Evolutionary conservation across 2,113 vertebrate species (phyloP).

Genomic region (Danio rerio): GRCz12tu NC_133191.1:10923001-10923500

Average conservation of each 20-base stretch:
- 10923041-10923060: neutral
- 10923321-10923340: constrained; percentile 24
- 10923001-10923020: neutral
- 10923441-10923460: constrained; percentile 8
- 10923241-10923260: constrained; percentile 9
- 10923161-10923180: constrained; percentile 1
- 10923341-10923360: neutral
- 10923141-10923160: constrained; percentile 1
- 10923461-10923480: constrained; percentile 35
- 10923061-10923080: neutral
- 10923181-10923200: constrained; percentile 5
- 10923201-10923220: constrained; percentile 14
- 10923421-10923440: constrained; percentile 3
- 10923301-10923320: constrained; percentile 8
- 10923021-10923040: neutral
- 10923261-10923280: neutral
- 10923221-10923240: neutral
- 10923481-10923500: neutral
- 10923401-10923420: neutral
- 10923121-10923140: neutral
- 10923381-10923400: neutral
- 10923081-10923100: neutral
- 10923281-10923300: neutral
- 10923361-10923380: neutral
- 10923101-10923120: constrained; percentile 18